phyloP scores from a whole-genome alignment of 2,888 invertebrate species.

The Elegia similella region DNA sequence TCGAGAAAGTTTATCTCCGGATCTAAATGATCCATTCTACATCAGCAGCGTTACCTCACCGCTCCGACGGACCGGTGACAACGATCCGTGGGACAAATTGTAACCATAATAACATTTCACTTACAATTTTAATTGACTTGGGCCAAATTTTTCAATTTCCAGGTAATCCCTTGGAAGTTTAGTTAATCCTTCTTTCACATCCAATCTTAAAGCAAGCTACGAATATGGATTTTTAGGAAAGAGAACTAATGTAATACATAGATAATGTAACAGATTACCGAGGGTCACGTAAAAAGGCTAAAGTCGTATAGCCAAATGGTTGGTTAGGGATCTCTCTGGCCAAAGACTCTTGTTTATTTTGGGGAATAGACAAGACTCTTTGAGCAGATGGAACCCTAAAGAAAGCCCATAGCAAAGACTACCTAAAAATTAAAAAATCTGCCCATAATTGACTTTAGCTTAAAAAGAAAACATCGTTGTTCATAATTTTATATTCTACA shows the following conservation, averaged over 20 bases:
- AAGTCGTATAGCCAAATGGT: too few species aligned
- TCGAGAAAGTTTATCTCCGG: conserved; percentile 1
- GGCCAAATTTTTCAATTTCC: background rate
- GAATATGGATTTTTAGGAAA: too few species aligned
- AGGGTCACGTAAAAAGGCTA: too few species aligned
- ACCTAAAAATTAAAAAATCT: background rate
- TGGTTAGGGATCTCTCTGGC: too few species aligned
- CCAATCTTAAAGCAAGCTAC: too few species aligned
- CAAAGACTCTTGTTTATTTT: too few species aligned
- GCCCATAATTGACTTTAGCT: background rate
- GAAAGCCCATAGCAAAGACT: background rate
- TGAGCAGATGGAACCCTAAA: too few species aligned
- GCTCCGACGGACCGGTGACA: background rate
- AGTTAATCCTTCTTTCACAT: background rate
- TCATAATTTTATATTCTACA: background rate
- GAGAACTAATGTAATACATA: too few species aligned
- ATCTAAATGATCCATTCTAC: conserved; percentile 6
- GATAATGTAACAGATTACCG: too few species aligned
- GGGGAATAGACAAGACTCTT: too few species aligned
- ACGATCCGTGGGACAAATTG: background rate
- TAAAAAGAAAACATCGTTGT: background rate
- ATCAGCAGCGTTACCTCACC: conserved; percentile 2
- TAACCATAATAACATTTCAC: background rate
- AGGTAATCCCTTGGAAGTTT: background rate
- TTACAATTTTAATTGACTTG: background rate